Conservation (phyloP, 2,888 invertebrate species). For the Onchidella celtica region DNA sequence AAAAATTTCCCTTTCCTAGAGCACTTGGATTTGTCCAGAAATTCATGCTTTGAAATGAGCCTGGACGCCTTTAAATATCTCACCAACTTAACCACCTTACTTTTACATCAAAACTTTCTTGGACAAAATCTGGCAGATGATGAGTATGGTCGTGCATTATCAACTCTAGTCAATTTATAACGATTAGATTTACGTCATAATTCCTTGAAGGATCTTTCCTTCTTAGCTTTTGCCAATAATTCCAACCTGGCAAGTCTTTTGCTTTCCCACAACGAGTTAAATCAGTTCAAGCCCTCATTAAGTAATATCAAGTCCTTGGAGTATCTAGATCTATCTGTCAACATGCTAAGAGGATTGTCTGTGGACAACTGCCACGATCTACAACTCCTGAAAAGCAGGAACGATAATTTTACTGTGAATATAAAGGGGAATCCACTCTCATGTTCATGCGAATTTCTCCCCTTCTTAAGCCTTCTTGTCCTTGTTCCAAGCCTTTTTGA, state of each 20-base stretch:
- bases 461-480: neutral
- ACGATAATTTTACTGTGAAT: neutral
- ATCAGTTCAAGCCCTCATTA: neutral
- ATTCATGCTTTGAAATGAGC: neutral
- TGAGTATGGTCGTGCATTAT: neutral
- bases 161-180: neutral
- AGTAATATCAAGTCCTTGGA: neutral
- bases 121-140: neutral
- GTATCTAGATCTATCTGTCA: neutral
- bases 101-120: conserved; percentile 2
- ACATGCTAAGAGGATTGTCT: neutral
- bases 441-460: neutral
- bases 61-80: neutral
- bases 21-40: neutral
- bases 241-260: neutral
- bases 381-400: neutral
- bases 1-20: neutral
- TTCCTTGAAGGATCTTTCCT: neutral
- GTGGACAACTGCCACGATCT: neutral
- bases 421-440: neutral
- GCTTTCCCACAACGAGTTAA: neutral
- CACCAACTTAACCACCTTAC: neutral
- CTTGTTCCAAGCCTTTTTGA: neutral
- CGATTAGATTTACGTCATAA: neutral
- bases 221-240: neutral